These are phyloP conservation scores for Zoanthus sansibaricus DNA, from an alignment of 92 coral and sea anemone species.

Conservation along the genomic window DNA sequence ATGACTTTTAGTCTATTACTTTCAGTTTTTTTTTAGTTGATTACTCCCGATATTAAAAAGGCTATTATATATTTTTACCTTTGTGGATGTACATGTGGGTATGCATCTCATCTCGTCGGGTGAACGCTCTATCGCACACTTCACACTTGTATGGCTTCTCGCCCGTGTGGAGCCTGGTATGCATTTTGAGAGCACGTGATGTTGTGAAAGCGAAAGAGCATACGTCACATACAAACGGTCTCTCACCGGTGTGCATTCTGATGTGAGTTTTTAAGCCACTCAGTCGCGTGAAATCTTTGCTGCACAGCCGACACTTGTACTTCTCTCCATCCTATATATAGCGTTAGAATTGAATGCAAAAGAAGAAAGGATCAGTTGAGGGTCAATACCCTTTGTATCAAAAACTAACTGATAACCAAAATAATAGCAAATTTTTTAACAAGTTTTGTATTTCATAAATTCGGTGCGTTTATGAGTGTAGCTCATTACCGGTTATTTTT, in stretches of 20 bases:
- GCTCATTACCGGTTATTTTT: no score
- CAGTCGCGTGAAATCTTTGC: constrained; percentile 88
- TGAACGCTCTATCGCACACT: constrained; percentile 94
- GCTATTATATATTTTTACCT: constrained; percentile 54
- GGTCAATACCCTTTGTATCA: neutral
- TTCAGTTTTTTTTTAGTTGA: no score
- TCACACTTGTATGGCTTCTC: constrained; percentile 98
- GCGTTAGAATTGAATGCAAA: neutral
- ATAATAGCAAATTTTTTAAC: no score
- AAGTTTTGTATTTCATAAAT: no score
- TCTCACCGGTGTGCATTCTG: constrained; percentile 91
- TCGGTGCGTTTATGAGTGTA: no score
- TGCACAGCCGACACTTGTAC: constrained; percentile 82
- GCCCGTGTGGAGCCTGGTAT: constrained; percentile 95
- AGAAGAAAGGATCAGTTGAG: neutral
- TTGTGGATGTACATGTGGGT: constrained; percentile 98
- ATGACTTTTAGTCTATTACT: no score
- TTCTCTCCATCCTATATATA: constrained; percentile 73
- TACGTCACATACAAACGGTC: constrained; percentile 90
- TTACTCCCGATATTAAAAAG: no score
- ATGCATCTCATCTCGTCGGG: constrained; percentile 96
- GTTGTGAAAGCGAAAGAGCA: constrained; percentile 98
- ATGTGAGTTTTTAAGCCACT: constrained; percentile 92
- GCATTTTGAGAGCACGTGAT: constrained; percentile 99
- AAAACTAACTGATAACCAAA: no score